Evolutionary conservation across 2,113 vertebrate genomes (phyloP).

Genomic region (Xiphophorus hellerii): DNA sequence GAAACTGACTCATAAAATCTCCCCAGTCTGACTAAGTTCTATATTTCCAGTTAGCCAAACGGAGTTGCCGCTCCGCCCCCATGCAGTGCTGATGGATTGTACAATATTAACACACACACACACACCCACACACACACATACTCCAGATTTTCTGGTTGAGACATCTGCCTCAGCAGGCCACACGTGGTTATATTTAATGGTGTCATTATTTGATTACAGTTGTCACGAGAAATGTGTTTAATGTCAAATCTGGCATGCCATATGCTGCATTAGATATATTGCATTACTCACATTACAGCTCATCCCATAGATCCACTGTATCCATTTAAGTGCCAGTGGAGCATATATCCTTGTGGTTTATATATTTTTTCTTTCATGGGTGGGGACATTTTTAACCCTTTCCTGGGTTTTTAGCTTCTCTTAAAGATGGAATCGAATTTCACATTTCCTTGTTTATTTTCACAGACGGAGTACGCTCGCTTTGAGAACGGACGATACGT

Average conservation of each 20-base stretch:
- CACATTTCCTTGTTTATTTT: constrained; percentile 22
- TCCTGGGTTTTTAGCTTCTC: constrained; percentile 34
- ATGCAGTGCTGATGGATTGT: constrained; percentile 60
- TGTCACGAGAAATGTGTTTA: constrained; percentile 74
- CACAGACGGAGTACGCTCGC: constrained; percentile 90
- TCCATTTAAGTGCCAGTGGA: constrained; percentile 38
- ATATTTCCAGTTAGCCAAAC: constrained; percentile 60
- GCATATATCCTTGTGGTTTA: constrained; percentile 28
- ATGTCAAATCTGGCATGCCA: constrained; percentile 62
- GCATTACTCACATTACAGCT: constrained; percentile 64
- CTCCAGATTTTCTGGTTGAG: constrained; percentile 43
- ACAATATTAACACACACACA: constrained; percentile 69
- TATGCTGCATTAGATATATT: constrained; percentile 66
- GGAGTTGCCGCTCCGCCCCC: constrained; percentile 50
- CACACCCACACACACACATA: constrained; percentile 38
- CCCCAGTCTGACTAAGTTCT: constrained; percentile 55
- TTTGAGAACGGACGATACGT: constrained; percentile 91
- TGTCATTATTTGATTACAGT: constrained; percentile 70
- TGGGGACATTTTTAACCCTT: background rate
- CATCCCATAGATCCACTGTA: constrained; percentile 48
- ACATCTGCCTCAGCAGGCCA: constrained; percentile 58
- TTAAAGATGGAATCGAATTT: background rate
- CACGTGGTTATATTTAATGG: constrained; percentile 68
- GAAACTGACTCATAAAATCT: constrained; percentile 51
- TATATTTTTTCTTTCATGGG: constrained; percentile 3